Percentiles rank a stretch among this genome's conserved stretches.
phyloP scores from a whole-genome alignment of 2,888 invertebrate species.

The Patella depressa region DNA sequence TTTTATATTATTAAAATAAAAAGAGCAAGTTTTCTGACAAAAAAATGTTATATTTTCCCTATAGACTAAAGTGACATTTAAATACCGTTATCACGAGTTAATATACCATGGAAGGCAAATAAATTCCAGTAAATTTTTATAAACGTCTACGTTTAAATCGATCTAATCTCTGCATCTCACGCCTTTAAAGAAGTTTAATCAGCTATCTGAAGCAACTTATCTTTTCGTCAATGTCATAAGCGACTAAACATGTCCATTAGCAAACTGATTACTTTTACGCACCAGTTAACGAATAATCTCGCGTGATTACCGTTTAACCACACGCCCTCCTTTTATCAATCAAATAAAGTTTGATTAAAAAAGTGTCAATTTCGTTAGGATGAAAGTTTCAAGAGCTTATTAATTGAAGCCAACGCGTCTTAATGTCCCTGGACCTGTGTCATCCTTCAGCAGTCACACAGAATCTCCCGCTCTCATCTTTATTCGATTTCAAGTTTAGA shows the following conservation, averaged over 20 bases:
- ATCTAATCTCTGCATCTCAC: not conserved
- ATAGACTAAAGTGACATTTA: not conserved
- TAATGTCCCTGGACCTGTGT: not conserved
- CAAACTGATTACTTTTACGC: slow-evolving; percentile 10
- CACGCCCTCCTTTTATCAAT: slow-evolving; percentile 10
- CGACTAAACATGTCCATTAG: slow-evolving; percentile 12
- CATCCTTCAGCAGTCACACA: too few relatives aligned
- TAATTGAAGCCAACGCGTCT: not conserved
- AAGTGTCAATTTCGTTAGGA: slow-evolving; percentile 4
- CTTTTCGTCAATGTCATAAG: slow-evolving; percentile 13
- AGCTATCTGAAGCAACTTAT: slow-evolving; percentile 9
- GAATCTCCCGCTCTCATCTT: too few relatives aligned
- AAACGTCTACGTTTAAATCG: slow-evolving; percentile 6
- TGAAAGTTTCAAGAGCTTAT: slow-evolving; percentile 13
- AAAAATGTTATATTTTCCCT: not conserved
- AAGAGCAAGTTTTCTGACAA: too few relatives aligned
- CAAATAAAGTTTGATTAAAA: slow-evolving; percentile 10
- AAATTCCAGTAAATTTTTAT: not conserved
- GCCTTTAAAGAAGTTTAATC: slow-evolving; percentile 4
- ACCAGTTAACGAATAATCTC: slow-evolving; percentile 13
- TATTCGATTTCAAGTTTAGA: too few relatives aligned
- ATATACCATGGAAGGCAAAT: not conserved
- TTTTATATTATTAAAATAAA: too few relatives aligned
- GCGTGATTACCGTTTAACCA: slow-evolving; percentile 13
- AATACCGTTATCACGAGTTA: not conserved